These are phyloP conservation scores for Pachycephus smyrnensis DNA, from an alignment of 2,888 invertebrate species.

Conservation along the genomic window DNA sequence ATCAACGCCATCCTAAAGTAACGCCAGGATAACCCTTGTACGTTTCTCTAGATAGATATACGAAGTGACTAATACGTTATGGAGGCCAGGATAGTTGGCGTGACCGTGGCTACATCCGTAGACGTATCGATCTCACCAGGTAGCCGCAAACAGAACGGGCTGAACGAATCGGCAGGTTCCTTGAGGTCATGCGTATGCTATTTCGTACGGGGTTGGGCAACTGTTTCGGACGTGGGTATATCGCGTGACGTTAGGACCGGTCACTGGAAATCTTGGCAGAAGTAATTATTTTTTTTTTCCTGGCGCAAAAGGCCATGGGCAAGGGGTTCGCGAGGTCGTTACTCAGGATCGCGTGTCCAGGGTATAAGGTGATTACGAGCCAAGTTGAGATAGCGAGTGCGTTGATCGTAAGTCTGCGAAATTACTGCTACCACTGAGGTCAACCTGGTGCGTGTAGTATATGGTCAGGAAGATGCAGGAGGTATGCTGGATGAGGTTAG, in stretches of 20 bases:
- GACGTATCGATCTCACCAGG: constrained; percentile 17
- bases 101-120: constrained; percentile 59
- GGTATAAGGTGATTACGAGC: background rate
- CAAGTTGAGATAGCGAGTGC: background rate
- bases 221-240: background rate
- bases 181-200: background rate
- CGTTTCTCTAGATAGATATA: background rate
- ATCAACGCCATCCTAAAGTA: background rate
- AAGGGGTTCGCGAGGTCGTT: background rate
- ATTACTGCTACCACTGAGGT: background rate
- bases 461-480: background rate
- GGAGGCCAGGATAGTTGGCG: constrained; percentile 60
- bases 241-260: background rate
- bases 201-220: background rate
- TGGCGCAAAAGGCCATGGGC: background rate
- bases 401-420: background rate
- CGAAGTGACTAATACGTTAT: background rate
- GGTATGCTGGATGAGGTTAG: background rate
- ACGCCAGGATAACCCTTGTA: background rate
- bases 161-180: background rate
- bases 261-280: background rate
- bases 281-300: background rate
- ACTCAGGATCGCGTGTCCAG: background rate
- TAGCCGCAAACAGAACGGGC: background rate
- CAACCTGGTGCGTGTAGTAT: background rate